Evolutionary conservation across 2,797 vertebrate species (phyloP), one percentile per base, ranked within the genome.

Genomic region (Naso thynnoides): DNA sequence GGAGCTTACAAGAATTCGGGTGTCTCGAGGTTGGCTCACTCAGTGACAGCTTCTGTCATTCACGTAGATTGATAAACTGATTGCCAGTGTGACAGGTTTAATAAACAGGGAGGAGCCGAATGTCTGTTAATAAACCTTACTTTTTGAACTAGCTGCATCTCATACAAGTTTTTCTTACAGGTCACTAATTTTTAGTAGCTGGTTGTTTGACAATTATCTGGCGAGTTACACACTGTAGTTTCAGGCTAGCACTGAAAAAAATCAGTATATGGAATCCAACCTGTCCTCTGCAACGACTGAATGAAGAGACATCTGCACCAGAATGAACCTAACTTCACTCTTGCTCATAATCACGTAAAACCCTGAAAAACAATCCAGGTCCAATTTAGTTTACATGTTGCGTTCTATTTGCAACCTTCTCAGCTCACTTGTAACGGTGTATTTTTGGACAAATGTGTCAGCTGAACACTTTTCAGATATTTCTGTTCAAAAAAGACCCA

Each of bases 181-280:
- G 57, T 42, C 53, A 26, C 54, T 60, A 13, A 54, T 69, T 64
- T 77, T 61, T 42, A n/a, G 47, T 16, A 76, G 54, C 58, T 61
- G 70, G 52, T 52, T 41, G 53, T 64, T 63, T 49, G 70, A 71
- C 55, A 53, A 73, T 45, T 67, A 47, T 41, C 62, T 41, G 56
- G 62, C 29, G 60, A 36, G 74, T 52, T 24, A 47, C 45, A 69
- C 4, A 26, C 74, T 71, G 82, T 55, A 63, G 58, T 86, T 59
- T 81, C 61, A 53, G 52, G 36, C 21, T 31, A 60, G 52, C 65
- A 65, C 73, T 79, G 41, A 75, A 84, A 72, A n/a, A 73, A 88
- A 84, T 73, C 50, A 86, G 78, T 41, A 61, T 16, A 52, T 39
- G 44, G 58, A 65, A 67, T 81, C 48, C 59, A 42, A 80, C 45